Base-by-base conservation (phyloP, 2,113 vertebrate genomes). In the Lepisosteus osseus region DNA sequence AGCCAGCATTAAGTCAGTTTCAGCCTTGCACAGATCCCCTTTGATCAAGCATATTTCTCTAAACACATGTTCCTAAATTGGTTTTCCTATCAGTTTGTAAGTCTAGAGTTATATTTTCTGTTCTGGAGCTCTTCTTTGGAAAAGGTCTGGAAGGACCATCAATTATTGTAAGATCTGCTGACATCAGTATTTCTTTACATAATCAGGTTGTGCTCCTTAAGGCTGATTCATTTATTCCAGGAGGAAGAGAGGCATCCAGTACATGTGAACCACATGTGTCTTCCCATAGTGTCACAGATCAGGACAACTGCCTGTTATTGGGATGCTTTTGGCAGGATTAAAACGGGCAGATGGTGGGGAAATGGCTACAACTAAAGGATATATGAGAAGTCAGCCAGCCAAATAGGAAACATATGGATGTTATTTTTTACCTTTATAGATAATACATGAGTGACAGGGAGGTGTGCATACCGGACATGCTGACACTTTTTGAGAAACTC, bases 31-130 rank as follows among this genome's bases (percentile, higher is more conserved):
- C 61, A 79, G 68, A 75, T 66, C 63, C 42, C 29, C 75, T 79
- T 77, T 81, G 80, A 77, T 77, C 73, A 77, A 13, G 56, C 61
- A 17, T 69, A 72, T 78, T 71, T 75, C 71, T 15, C 9, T 72
- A 70, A 64, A 56, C 7, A 12, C 54, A 47, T 68, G 59, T 55
- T 65, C 56, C 65, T 47, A 72, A 45, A 73, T 75, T 51, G 2
- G 29, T 51, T 67, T 54, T 75, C 65, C 13, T 29, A 17, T 68
- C 61, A 56, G 40, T 71, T 72, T 54, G 41, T 17, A 54, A 9
- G 64, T 47, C 3, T 17, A n/a, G 7, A 44, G 14, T 6, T 64
- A 42, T 9, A 45, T 74, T 43, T 17, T 7, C 17, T 55, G 29
- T 42, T 70, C 45, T 51, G 47, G 2, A 9, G 9, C 47, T 9